phyloP scores from a whole-genome alignment of 2,888 invertebrate species.

The Lycophotia porphyrea region DNA sequence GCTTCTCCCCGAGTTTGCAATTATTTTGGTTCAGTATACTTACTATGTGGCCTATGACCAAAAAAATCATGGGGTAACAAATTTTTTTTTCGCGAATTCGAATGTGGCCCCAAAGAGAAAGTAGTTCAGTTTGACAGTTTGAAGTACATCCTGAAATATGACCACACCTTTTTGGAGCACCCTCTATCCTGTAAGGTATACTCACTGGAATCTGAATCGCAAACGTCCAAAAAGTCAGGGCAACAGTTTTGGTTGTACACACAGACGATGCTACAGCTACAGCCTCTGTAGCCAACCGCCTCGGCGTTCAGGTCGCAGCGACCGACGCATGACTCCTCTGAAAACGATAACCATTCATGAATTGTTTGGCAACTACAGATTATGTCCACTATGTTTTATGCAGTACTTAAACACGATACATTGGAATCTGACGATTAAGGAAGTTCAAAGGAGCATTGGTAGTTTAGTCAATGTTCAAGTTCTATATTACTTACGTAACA shows the following conservation, averaged over 20 bases:
- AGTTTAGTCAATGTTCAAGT: background rate
- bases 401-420: too few species aligned
- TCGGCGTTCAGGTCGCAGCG: constrained; percentile 78
- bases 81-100: too few species aligned
- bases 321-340: constrained; percentile 88
- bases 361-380: background rate
- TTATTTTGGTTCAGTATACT: background rate
- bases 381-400: background rate
- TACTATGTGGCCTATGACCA: too few species aligned
- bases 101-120: too few species aligned
- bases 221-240: constrained; percentile 91
- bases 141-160: too few species aligned
- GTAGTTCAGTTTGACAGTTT: too few species aligned
- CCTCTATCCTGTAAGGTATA: background rate
- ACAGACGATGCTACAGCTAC: constrained; percentile 91
- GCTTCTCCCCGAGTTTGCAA: background rate
- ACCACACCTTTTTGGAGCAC: background rate
- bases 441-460: background rate
- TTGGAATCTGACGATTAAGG: background rate
- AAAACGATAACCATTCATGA: constrained; percentile 1
- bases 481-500: constrained; percentile 60
- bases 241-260: constrained; percentile 91
- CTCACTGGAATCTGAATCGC: constrained; percentile 77
- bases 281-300: constrained; percentile 71
- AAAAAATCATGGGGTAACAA: too few species aligned